Base-by-base conservation (phyloP, 2,797 vertebrate genomes). In the Paguma larvata region DNA sequence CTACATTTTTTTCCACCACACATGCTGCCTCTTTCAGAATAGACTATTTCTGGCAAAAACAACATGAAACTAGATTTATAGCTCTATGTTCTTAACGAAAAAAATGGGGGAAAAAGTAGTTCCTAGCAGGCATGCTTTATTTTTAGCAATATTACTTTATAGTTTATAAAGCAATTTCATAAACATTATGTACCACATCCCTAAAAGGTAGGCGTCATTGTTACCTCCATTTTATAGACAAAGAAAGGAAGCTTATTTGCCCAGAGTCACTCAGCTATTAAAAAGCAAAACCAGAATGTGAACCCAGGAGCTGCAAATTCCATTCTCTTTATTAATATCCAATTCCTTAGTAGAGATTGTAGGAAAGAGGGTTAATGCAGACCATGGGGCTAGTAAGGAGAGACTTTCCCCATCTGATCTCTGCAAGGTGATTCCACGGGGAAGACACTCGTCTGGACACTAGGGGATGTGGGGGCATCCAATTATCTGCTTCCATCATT, bases 1-100 rank as follows among this genome's bases (percentile, higher is more conserved):
- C 84, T 85, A 56, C 63, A 21, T 84, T 97, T 88, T 67, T 83
- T 14, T 2, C 53, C 34, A 78, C 87, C 65, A 80, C 95, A 96
- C 98, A 95, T 91, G 84, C 97, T 92, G 70, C 95, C 92, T 97
- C 87, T 98, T 98, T 97, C 94, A 95, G 87, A 97, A 97, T 85
- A 97, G 93, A 97, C 96, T 97, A 94, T 98, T 97, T 98, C 96
- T 93, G 87, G 95, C 93, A 92, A 98, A 97, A 97, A 79, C 86
- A 95, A 96, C 84, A 95, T n/a, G 30, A 97, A 98, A 95, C 92
- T 92, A 92, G 94, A 95, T 95, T 97, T 95, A 95, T 63, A 90
- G 96, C 92, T 85, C 84, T 92, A 6, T 87, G 91, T 89, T 95
- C 78, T 94, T 89, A 80, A 85, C 62, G 2, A 30, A 53, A 30